Conservation (phyloP, 1,140 invertebrate genomes). For the Heterodera carotae region DNA sequence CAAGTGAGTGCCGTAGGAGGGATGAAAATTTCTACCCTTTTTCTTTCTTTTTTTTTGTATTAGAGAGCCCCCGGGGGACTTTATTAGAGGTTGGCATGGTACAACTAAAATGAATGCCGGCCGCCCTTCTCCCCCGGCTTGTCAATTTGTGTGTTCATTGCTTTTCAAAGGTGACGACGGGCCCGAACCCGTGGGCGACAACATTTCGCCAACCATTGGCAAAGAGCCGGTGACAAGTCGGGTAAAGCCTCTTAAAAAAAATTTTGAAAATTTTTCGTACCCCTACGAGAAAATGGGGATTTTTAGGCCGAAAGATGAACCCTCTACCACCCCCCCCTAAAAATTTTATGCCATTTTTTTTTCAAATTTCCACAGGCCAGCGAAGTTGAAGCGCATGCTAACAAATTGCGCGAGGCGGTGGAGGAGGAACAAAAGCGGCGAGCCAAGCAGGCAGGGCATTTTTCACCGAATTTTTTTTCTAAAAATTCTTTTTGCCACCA, state of each 20-base stretch:
- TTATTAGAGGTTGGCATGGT: too few relatives aligned
- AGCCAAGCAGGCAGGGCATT: not conserved
- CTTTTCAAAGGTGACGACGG: slow-evolving; percentile 8
- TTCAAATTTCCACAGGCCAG: not conserved
- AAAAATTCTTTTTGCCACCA: too few relatives aligned
- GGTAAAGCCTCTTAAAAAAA: not conserved
- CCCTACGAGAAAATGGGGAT: too few relatives aligned
- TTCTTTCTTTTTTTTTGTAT: too few relatives aligned
- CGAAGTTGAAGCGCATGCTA: not conserved
- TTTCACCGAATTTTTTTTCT: not conserved
- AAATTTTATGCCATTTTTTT: not conserved
- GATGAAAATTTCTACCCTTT: too few relatives aligned
- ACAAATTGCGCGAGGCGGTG: not conserved
- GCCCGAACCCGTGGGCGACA: slow-evolving; percentile 2
- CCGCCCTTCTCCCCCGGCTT: too few relatives aligned
- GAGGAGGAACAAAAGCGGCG: not conserved
- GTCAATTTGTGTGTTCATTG: too few relatives aligned
- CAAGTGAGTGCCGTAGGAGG: not conserved
- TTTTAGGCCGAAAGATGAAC: too few relatives aligned
- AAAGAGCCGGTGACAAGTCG: not conserved
- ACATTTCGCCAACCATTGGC: not conserved
- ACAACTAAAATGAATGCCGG: too few relatives aligned
- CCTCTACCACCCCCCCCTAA: too few relatives aligned
- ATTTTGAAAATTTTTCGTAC: not conserved
- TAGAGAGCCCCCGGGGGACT: too few relatives aligned